Evolutionary conservation across 1,140 invertebrate species (phyloP), one percentile per base, ranked within the genome.

Genomic region (Asbolus verrucosus): DNA sequence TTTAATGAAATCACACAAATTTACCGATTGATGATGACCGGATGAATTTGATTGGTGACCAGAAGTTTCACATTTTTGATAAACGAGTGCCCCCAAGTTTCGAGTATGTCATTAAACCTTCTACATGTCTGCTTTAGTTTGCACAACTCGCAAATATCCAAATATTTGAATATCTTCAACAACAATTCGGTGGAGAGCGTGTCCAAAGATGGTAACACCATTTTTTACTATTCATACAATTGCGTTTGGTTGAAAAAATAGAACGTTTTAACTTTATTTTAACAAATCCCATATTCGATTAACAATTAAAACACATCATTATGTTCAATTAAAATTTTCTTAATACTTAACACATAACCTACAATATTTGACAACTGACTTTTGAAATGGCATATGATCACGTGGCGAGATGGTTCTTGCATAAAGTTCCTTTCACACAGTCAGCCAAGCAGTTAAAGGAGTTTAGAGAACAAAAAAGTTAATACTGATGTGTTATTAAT

Each of bases 131-230:
- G 61, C 66, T 69, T 74, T 33, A 78, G 63, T 11, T 67, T 71
- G 39, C 62, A 75, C 46, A 78, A 74, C 41, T 76, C 74, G 6
- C 19, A 18, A 24, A 77, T 69, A 41, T 73, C 60, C 43, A 76
- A 66, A 67, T 69, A 78, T 69, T 71, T 73, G 54, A 78, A 78
- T 24, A 78, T 75, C 14, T 71, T 69, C 36, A 78, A 65, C 63
- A 78, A 60, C 15, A 78, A 24, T 69, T 78, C 77, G 16, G 73
- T 72, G 24, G 75, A 72, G 8, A 73, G 18, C 21, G 31, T 19
- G 14, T 41, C 36, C 39, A 65, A 14, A 14, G 3, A 5, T 16
- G 41, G 46, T 9, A 21, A n/a, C 2, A 41, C 16, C 31, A 63
- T 62, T 24, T 62, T 36, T 59, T 59, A 6, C 4, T 30, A 8